phyloP scores from a whole-genome alignment of 1,140 invertebrate genomes.

The Metopolophium dirhodum region DNA sequence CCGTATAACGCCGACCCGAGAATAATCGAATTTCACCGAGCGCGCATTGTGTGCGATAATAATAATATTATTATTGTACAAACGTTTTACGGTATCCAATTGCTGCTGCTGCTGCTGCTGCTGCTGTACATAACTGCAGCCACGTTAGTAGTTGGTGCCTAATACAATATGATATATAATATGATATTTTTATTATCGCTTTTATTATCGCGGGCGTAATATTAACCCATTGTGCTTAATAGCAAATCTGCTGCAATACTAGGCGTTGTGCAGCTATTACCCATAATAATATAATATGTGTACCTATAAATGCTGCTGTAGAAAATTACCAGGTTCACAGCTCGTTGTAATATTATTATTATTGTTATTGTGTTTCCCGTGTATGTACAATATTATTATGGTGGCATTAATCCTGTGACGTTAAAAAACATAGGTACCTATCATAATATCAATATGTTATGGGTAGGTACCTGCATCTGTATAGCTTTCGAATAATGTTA shows the following conservation, averaged over 20 bases:
- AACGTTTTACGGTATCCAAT: neutral
- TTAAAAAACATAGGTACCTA: neutral
- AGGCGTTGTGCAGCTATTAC: neutral
- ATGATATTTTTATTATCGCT: neutral
- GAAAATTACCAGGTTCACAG: neutral
- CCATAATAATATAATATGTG: neutral
- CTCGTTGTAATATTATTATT: neutral
- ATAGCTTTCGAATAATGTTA: neutral
- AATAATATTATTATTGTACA: neutral
- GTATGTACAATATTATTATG: neutral
- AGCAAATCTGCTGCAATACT: neutral
- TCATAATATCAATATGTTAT: neutral
- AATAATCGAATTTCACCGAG: conserved; percentile 5
- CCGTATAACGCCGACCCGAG: neutral
- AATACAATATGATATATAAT: neutral
- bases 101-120: neutral
- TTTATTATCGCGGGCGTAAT: neutral
- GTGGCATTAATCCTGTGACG: neutral
- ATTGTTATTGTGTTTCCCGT: neutral
- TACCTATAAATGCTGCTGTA: neutral
- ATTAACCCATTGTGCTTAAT: neutral
- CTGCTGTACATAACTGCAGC: neutral
- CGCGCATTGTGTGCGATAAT: neutral
- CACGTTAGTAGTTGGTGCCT: neutral
- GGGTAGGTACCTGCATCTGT: neutral